phyloP scores from a whole-genome alignment of 2,888 invertebrate species.

The Xanthorhoe spadicearia region DNA sequence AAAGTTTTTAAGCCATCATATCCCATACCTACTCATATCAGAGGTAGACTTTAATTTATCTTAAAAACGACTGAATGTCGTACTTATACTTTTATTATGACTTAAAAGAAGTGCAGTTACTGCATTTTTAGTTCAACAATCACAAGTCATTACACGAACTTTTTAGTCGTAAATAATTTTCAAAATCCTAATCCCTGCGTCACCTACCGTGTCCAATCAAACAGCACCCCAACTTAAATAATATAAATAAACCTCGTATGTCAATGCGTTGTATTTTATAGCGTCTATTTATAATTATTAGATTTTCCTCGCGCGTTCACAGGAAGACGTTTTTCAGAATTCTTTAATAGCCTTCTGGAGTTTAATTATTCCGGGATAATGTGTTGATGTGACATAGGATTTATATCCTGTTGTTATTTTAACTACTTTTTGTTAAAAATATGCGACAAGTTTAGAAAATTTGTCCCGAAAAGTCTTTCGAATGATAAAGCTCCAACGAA shows the following conservation, averaged over 20 bases:
- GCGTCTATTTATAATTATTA: slow-evolving; percentile 63
- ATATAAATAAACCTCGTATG: slow-evolving; percentile 30
- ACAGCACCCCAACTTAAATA: slow-evolving; percentile 29
- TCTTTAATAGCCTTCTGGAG: slow-evolving; percentile 41
- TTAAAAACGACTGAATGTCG: too few relatives aligned
- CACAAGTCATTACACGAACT: too few relatives aligned
- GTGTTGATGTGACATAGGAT: slow-evolving; percentile 26
- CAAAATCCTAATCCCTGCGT: background rate
- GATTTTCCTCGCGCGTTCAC: slow-evolving; percentile 48
- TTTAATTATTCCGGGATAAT: slow-evolving; percentile 37
- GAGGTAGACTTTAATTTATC: too few relatives aligned
- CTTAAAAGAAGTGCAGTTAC: too few relatives aligned
- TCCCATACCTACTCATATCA: too few relatives aligned
- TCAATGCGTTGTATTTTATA: slow-evolving; percentile 69
- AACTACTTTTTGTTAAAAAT: background rate
- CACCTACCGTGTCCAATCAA: background rate
- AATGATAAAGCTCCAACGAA: too few relatives aligned
- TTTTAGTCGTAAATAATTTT: too few relatives aligned
- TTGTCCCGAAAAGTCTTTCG: background rate
- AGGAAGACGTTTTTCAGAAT: slow-evolving; percentile 71
- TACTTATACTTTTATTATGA: too few relatives aligned
- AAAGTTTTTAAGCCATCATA: too few relatives aligned
- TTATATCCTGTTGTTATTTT: slow-evolving; percentile 15
- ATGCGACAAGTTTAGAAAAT: background rate
- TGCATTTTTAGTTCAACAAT: too few relatives aligned